Evolutionary conservation across 2,113 vertebrate species (phyloP).

Genomic region (Oncorhynchus nerka): DNA sequence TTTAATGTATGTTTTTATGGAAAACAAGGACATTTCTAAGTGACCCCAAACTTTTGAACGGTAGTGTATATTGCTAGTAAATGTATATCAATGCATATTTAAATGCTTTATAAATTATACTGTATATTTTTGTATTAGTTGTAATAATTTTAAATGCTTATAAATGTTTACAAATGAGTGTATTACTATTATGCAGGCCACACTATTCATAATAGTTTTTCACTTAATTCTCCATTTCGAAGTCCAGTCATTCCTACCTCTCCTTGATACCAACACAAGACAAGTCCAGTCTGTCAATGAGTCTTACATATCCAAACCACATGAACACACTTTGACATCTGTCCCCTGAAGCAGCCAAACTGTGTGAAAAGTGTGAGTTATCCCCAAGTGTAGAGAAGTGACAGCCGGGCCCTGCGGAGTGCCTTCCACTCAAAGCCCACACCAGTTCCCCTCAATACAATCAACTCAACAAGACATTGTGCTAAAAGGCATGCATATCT

Average conservation of each 20-base stretch:
- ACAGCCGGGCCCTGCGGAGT: background rate
- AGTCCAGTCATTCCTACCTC: background rate
- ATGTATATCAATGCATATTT: too few species aligned
- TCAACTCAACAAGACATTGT: background rate
- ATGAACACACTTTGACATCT: background rate
- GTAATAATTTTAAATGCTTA: too few species aligned
- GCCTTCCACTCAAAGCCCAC: background rate
- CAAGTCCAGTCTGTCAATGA: background rate
- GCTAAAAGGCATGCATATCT: too few species aligned
- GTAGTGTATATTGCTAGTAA: too few species aligned
- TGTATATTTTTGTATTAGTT: too few species aligned
- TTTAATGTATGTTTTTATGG: too few species aligned
- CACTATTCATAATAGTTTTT: background rate
- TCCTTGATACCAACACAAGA: background rate
- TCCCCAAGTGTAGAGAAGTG: background rate
- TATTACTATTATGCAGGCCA: too few species aligned
- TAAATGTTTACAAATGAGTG: too few species aligned
- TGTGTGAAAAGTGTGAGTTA: slow-evolving; percentile 4
- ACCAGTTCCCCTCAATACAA: background rate
- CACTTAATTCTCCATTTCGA: background rate
- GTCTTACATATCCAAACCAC: background rate
- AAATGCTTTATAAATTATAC: too few species aligned
- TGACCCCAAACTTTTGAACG: too few species aligned
- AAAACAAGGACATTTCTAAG: too few species aligned
- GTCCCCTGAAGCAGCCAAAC: background rate